phyloP scores from a whole-genome alignment of 2,888 invertebrate genomes.

The Pediacus dermestoides region DNA sequence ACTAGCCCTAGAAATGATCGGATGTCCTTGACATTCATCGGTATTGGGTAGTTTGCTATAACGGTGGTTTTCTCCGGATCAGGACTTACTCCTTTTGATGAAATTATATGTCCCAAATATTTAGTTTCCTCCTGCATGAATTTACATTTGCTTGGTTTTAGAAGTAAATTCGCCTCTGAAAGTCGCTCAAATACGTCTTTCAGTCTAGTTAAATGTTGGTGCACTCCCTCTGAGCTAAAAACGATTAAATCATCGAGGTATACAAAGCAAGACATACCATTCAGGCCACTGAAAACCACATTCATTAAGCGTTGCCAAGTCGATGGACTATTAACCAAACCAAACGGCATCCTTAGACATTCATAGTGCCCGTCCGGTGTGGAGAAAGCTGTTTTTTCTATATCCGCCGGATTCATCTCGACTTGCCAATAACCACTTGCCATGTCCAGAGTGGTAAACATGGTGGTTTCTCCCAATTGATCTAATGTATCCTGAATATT shows the following conservation, averaged over 20 bases:
- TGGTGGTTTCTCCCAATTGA: conserved; percentile 17
- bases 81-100: conserved; percentile 16
- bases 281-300: conserved; percentile 26
- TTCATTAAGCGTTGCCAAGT: conserved; percentile 37
- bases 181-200: conserved; percentile 20
- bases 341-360: conserved; percentile 34
- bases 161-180: conserved; percentile 17
- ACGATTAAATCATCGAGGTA: conserved; percentile 27
- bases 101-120: conserved; percentile 19
- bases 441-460: conserved; percentile 23
- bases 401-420: conserved; percentile 17
- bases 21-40: conserved; percentile 15
- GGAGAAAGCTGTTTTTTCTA: conserved; percentile 24
- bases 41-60: conserved; percentile 14
- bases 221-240: conserved; percentile 14
- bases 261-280: conserved; percentile 17
- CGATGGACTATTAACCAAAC: conserved; percentile 30
- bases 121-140: conserved; percentile 19
- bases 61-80: conserved; percentile 17
- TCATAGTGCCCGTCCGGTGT: conserved; percentile 32
- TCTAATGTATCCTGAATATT: conserved; percentile 22
- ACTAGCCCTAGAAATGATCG: conserved; percentile 27
- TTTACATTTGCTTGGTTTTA: conserved; percentile 26
- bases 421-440: conserved; percentile 24
- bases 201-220: conserved; percentile 20